These are phyloP conservation scores for Raja brachyura DNA, from an alignment of 2,113 vertebrate species.

Conservation along the genomic window DNA sequence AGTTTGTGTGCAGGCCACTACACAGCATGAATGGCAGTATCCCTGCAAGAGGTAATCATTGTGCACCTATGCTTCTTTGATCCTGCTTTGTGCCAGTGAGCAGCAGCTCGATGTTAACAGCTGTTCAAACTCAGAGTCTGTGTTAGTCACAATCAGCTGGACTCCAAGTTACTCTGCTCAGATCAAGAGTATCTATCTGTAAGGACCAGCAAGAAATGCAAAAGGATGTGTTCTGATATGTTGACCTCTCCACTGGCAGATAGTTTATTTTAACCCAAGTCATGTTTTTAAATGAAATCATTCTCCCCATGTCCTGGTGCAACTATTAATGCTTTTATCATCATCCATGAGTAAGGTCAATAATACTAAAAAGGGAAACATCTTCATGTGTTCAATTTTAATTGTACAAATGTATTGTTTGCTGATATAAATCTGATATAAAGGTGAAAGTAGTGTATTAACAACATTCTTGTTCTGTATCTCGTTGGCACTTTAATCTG, in stretches of 20 bases:
- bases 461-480: background rate
- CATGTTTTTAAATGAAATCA: background rate
- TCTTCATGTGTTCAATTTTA: background rate
- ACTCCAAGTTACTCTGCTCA: background rate
- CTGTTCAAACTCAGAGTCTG: background rate
- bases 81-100: background rate
- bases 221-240: background rate
- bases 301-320: background rate
- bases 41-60: background rate
- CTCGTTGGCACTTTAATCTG: background rate
- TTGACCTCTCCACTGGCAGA: background rate
- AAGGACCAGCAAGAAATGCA: background rate
- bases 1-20: background rate
- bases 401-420: background rate
- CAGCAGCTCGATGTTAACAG: background rate
- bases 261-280: background rate
- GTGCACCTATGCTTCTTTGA: background rate
- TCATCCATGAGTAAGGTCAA: background rate
- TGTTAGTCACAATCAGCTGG: background rate
- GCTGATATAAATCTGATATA: background rate
- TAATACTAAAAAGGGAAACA: background rate
- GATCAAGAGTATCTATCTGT: background rate
- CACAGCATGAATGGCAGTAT: background rate
- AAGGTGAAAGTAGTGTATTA: background rate
- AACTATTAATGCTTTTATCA: background rate